Evolutionary conservation across 2,888 invertebrate species (phyloP).

Genomic region (Torymus auratus): DNA sequence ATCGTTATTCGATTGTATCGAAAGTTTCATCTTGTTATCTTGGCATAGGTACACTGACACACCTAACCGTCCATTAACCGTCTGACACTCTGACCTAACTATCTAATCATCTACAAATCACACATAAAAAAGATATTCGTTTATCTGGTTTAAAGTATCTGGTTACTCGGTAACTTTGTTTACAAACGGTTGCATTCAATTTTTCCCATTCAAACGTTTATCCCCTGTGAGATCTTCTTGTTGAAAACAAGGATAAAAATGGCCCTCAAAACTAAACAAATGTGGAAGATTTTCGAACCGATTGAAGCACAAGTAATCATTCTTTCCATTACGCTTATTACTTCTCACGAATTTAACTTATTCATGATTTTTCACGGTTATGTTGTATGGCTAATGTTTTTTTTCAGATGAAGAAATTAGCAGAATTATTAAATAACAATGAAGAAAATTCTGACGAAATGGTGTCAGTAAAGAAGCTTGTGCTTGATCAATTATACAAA

Average conservation of each 20-base stretch:
- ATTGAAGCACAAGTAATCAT: slow-evolving; percentile 68
- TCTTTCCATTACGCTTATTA: not conserved
- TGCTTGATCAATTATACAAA: slow-evolving; percentile 66
- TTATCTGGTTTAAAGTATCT: slow-evolving; percentile 36
- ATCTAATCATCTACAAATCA: slow-evolving; percentile 17
- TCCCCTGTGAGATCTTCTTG: not conserved
- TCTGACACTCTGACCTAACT: too few species aligned
- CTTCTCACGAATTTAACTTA: not conserved
- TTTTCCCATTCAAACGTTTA: slow-evolving; percentile 3
- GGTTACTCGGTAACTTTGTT: slow-evolving; percentile 51
- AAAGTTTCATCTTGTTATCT: too few species aligned
- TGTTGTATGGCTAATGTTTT: not conserved
- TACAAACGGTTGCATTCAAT: slow-evolving; percentile 55
- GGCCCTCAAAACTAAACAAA: slow-evolving; percentile 70
- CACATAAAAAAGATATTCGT: not conserved
- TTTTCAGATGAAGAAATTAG: slow-evolving; percentile 67
- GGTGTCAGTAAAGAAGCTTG: slow-evolving; percentile 61
- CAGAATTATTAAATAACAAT: slow-evolving; percentile 58
- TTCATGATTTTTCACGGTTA: not conserved
- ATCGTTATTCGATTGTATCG: too few species aligned
- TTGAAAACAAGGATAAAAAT: slow-evolving; percentile 59
- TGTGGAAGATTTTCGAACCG: slow-evolving; percentile 67
- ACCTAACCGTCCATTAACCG: too few species aligned
- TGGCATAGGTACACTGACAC: too few species aligned
- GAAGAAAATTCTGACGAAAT: slow-evolving; percentile 56